Conservation (phyloP, 2,888 invertebrate genomes). For the Agrenia bidenticulata region DNA sequence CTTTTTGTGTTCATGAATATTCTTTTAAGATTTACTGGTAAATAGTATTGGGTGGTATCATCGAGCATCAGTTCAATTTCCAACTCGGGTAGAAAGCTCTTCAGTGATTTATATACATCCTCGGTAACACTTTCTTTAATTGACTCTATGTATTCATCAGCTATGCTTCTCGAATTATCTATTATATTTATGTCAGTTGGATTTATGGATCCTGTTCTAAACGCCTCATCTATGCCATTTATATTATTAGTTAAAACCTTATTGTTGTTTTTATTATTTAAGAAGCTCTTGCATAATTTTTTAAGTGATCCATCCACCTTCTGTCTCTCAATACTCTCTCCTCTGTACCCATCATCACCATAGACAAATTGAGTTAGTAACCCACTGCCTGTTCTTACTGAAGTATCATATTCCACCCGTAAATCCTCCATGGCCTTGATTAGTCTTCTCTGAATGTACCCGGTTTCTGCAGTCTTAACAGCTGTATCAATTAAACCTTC, state of each 20-base stretch:
- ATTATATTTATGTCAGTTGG: too few relatives aligned
- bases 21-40: conserved; percentile 95
- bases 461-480: conserved; percentile 99
- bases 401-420: conserved; percentile 98
- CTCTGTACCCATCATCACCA: conserved; percentile 97
- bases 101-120: conserved; percentile 92
- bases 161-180: conserved; percentile 86
- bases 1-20: conserved; percentile 99
- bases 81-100: conserved; percentile 94
- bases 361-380: conserved; percentile 94
- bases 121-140: conserved; percentile 83
- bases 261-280: conserved; percentile 92
- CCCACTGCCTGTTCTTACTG: conserved; percentile 93
- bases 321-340: conserved; percentile 94
- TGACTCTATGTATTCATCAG: conserved; percentile 94
- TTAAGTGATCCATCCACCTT: too few relatives aligned
- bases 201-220: too few relatives aligned
- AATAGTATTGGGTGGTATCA: too few relatives aligned
- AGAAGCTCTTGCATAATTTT: too few relatives aligned
- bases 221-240: conserved; percentile 90
- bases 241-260: conserved; percentile 93
- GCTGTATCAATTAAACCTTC: conserved; percentile 99
- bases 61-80: too few relatives aligned
- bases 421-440: conserved; percentile 99
- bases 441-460: conserved; percentile 97